A percentile compares a stretch with the other conserved stretches of the same genome.
Conservation (phyloP, 2,888 invertebrate genomes). For the Orthosia gracilis region DNA sequence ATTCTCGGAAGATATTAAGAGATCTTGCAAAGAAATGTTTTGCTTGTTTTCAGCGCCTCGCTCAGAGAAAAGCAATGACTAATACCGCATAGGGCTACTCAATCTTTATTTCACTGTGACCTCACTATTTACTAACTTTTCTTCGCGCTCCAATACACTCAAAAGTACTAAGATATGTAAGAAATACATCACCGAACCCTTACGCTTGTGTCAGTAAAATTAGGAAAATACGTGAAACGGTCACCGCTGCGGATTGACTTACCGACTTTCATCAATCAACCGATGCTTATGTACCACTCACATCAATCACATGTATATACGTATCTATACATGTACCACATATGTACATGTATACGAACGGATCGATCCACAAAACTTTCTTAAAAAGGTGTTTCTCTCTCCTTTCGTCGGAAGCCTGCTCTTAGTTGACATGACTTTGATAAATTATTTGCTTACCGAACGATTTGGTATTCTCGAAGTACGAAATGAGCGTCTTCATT, state of each 20-base stretch:
- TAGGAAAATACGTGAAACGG: conserved; percentile 53
- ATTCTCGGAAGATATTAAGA: too few relatives aligned
- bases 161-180: conserved; percentile 19
- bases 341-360: conserved; percentile 39
- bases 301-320: conserved; percentile 73
- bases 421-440: conserved; percentile 81
- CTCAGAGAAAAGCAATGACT: neutral
- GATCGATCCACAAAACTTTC: conserved; percentile 78
- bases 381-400: conserved; percentile 77
- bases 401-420: conserved; percentile 69
- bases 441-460: conserved; percentile 79
- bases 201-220: conserved; percentile 39
- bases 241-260: conserved; percentile 66
- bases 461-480: conserved; percentile 64
- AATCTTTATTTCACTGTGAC: conserved; percentile 12
- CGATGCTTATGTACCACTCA: conserved; percentile 65
- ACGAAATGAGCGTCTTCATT: conserved; percentile 55
- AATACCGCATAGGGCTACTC: neutral
- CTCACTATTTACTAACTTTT: neutral
- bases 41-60: neutral
- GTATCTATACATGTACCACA: neutral
- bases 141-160: neutral
- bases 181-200: conserved; percentile 31
- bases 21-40: neutral
- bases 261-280: conserved; percentile 70